phyloP scores from a whole-genome alignment of 2,888 invertebrate species.

The Opisthograptis luteolata region DNA sequence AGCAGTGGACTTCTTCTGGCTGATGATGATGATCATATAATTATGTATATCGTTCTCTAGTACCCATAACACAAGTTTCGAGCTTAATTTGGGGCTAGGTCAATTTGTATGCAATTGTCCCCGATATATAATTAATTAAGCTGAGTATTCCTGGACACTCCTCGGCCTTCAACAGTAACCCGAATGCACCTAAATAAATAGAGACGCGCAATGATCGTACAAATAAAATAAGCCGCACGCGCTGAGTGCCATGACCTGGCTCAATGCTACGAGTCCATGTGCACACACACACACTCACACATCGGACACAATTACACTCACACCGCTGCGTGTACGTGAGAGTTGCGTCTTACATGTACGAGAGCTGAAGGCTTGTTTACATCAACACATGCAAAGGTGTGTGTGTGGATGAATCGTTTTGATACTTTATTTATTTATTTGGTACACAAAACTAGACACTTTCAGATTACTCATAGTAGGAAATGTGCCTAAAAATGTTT shows the following conservation, averaged over 20 bases:
- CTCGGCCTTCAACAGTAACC: constrained; percentile 11
- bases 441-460: too few relatives aligned
- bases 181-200: constrained; percentile 38
- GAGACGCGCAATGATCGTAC: constrained; percentile 49
- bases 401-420: constrained; percentile 45
- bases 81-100: too few relatives aligned
- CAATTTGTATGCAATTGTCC: too few relatives aligned
- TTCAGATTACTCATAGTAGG: too few relatives aligned
- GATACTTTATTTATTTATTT: too few relatives aligned
- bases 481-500: background rate
- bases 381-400: constrained; percentile 62
- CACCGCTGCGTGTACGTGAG: constrained; percentile 35
- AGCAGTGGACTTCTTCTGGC: too few relatives aligned
- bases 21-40: too few relatives aligned
- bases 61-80: too few relatives aligned
- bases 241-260: constrained; percentile 81
- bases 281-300: constrained; percentile 29
- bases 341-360: constrained; percentile 36
- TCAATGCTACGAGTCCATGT: constrained; percentile 69
- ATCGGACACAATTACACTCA: constrained; percentile 24
- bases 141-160: background rate
- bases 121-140: background rate
- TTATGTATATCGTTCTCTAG: too few relatives aligned
- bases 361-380: constrained; percentile 66
- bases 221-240: constrained; percentile 62